Conservation (phyloP, 2,113 vertebrate species). For the Octodon degus region DNA sequence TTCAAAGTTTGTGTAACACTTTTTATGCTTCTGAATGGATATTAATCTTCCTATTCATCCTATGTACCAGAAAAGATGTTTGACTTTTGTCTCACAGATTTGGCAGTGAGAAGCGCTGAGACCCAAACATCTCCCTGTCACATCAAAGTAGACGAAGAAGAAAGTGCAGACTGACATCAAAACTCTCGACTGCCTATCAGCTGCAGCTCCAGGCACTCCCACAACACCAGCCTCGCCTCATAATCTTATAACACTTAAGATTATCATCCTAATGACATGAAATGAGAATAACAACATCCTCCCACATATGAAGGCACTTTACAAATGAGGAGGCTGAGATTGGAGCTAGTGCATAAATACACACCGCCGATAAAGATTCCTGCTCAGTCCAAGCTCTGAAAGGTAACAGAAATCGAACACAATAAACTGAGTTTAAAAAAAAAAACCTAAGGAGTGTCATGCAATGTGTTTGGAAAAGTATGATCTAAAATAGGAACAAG, state of each 20-base stretch:
- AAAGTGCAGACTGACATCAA: background rate
- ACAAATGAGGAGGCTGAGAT: background rate
- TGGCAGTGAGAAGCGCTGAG: background rate
- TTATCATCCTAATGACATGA: constrained; percentile 50
- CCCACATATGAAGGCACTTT: background rate
- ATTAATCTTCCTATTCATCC: constrained; percentile 4
- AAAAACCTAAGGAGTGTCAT: background rate
- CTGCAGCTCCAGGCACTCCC: constrained; percentile 4
- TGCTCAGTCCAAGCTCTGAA: background rate
- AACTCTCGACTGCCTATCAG: constrained; percentile 16
- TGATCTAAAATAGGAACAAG: background rate
- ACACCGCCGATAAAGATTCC: background rate
- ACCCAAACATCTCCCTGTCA: background rate
- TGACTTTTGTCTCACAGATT: constrained; percentile 11
- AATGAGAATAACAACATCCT: constrained; percentile 61
- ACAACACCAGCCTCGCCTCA: background rate
- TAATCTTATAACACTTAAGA: constrained; percentile 55
- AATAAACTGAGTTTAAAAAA: background rate
- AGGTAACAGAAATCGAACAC: background rate
- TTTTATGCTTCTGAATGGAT: background rate
- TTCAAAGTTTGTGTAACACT: background rate
- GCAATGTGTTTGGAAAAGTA: background rate
- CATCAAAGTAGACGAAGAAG: background rate
- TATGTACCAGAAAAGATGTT: background rate
- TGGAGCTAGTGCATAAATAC: background rate